Conservation (phyloP, 2,113 vertebrate genomes). For the Passer domesticus region DNA sequence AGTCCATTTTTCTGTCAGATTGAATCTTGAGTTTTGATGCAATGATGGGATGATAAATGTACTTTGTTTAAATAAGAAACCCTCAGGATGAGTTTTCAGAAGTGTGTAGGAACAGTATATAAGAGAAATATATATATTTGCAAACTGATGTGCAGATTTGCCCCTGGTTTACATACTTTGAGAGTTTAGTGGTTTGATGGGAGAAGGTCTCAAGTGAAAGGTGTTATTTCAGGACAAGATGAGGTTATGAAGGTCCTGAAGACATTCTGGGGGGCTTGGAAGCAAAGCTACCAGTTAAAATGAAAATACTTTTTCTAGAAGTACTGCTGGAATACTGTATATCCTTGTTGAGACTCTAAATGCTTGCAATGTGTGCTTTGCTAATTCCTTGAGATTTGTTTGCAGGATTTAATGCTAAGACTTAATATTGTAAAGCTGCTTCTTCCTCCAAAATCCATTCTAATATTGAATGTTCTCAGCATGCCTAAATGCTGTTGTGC, state of each 20-base stretch:
- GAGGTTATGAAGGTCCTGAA: neutral
- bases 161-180: neutral
- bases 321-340: neutral
- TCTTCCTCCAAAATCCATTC: neutral
- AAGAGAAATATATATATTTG: neutral
- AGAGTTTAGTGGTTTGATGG: neutral
- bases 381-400: neutral
- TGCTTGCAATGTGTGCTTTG: neutral
- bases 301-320: neutral
- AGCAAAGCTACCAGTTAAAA: neutral
- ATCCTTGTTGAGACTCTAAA: neutral
- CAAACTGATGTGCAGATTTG: neutral
- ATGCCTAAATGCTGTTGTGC: neutral
- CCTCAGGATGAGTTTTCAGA: neutral
- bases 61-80: neutral
- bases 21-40: neutral
- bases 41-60: neutral
- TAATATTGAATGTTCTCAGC: neutral
- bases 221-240: neutral
- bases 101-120: too few species aligned
- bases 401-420: neutral
- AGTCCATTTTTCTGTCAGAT: neutral
- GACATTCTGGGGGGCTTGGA: neutral
- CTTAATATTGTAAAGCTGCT: neutral
- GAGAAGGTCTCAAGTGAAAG: neutral